Base-by-base conservation (phyloP, 2,888 invertebrate genomes). In the Camponotus fellah region DNA sequence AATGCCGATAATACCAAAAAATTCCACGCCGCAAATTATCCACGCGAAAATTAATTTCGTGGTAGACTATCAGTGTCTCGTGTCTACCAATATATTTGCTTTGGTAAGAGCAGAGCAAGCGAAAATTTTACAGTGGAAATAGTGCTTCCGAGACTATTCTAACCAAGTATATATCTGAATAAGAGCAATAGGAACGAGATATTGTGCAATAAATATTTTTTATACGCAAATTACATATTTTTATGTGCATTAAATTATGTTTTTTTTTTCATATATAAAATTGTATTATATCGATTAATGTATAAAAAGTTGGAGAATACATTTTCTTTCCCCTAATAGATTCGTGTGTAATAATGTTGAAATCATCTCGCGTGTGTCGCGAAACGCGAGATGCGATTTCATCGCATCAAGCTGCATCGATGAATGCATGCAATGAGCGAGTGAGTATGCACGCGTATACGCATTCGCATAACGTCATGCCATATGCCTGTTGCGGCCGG, bases 371-470 rank as follows among this genome's bases (percentile, higher is more conserved):
- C 5, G 2, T 66, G 10, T 43, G 26, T 64, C 58, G 34, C 12
- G 49, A 26, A 53, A 65, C 66, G 79, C 43, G 64, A 77, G 49
- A 80, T 64, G 68, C 83, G 80, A 83, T 82, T 82, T 84, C 85
- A 62, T 64, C 53, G 68, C 80, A 66, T 56, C 66, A 53, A 72
- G 49, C n/a, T 64, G 49, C 49, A 26, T 71, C 32, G 69, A 66
- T 49, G 84, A 58, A 66, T 58, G 71, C 85, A 69, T 62, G 86
- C 86, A 76, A 87, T 65, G 75, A 76, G 53, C 72, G 37, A 62
- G 74, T 62, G 79, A 62, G 84, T 84, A 86, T 53, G 82, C 82
- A 86, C 71, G 75, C 86, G n/a, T 84, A 80, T 79, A 88, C 82
- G 75, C 84, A 34, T 77, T 82, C 84, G 85, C 82, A 86, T 64